phyloP scores from a whole-genome alignment of 2,888 invertebrate species.

The Megamerina dolium region DNA sequence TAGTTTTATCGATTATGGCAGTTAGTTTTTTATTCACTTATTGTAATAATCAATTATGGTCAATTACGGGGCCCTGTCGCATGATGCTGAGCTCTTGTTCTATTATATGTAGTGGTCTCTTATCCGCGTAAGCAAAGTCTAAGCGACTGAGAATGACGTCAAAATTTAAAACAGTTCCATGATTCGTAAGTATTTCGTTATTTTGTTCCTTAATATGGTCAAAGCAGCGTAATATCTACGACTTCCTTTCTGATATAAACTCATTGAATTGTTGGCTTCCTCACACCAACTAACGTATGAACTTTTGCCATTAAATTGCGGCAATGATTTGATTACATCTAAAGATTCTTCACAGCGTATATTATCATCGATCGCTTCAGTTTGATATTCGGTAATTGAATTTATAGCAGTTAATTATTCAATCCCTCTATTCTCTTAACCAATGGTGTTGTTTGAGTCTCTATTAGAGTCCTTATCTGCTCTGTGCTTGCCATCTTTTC shows the following conservation, averaged over 20 bases:
- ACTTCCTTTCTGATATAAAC: conserved; percentile 3
- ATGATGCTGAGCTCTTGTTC: conserved; percentile 16
- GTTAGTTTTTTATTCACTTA: conserved; percentile 10
- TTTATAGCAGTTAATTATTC: neutral
- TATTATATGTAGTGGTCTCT: conserved; percentile 12
- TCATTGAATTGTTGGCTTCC: neutral
- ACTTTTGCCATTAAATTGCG: neutral
- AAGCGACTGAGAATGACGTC: conserved; percentile 11
- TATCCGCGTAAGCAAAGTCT: conserved; percentile 16
- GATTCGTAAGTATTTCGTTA: conserved; percentile 12
- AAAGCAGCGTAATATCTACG: conserved; percentile 12
- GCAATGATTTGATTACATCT: neutral
- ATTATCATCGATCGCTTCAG: neutral
- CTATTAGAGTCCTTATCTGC: neutral
- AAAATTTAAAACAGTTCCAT: conserved; percentile 13
- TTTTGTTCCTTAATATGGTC: conserved; percentile 11
- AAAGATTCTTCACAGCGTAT: neutral
- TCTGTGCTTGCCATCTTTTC: neutral
- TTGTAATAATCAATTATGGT: conserved; percentile 7
- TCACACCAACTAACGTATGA: neutral
- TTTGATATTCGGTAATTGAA: neutral
- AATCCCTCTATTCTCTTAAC: neutral
- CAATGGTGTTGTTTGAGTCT: neutral
- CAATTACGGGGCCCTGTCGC: conserved; percentile 11
- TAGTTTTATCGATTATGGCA: conserved; percentile 8